Evolutionary conservation across 2,888 invertebrate genomes (phyloP), one percentile per base, ranked within the genome.

Genomic region (Leptopilina myrica): DNA sequence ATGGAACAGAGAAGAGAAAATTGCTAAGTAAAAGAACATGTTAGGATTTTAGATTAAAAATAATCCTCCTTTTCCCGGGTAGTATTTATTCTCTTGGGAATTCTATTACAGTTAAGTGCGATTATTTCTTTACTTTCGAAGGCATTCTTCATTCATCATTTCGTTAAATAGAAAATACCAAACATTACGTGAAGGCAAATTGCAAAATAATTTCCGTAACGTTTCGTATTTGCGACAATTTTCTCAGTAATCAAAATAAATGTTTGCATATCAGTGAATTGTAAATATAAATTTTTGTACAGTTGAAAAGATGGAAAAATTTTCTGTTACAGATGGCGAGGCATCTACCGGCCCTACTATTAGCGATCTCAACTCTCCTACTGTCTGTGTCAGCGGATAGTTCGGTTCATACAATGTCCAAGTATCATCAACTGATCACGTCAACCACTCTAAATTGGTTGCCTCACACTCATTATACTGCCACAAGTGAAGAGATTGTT

Each of bases 391-490:
- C 82, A 15, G 89, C 88, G 14, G 92, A 92, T 85, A 90, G 89
- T 85, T 89, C 91, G 73, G 93, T 93, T 40, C 89, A 92, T 86
- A 90, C 93, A 81, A 84, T 88, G 33, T 88, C 88, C 76, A 81
- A 76, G 12, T 77, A 81, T 76, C 80, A 94, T 81, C 96, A 96
- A 91, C 93, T 95, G 78, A 93, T 96, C 77, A 97, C 97, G 5
- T 97, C 97, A 8, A 96, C 95, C 87, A 96, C 96, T 0, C 93
- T 97, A 76, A 94, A 94, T 88, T 97, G 97, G 97, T 93, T 95
- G 76, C 93, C 94, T 0, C 92, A 92, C 75, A 92, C 92, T 40
- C 93, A 94, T 84, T 92, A 94, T 77, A 93, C 62, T 94, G 94
- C 86, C 95, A 95, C 76, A 95, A 84, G 84, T 65, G 94, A 94